Evolutionary conservation across 2,888 invertebrate species (phyloP), one percentile per base, ranked within the genome.

Genomic region (Abrostola tripartita): DNA sequence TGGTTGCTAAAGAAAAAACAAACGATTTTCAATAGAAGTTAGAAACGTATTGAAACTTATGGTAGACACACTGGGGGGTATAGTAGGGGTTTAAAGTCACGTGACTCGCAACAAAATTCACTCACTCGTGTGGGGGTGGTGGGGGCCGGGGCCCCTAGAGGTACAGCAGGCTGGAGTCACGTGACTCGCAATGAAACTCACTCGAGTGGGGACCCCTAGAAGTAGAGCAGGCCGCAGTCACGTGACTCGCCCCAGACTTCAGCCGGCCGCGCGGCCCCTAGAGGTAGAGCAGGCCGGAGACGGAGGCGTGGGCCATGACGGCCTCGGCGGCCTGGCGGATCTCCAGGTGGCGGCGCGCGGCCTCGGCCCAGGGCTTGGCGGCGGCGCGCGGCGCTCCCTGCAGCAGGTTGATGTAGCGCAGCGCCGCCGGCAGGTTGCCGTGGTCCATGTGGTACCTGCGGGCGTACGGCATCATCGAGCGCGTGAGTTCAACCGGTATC

Each of bases 241-340:
- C n/a, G n/a, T n/a, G n/a, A n/a, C n/a, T n/a, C n/a, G n/a, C n/a
- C n/a, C n/a, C n/a, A n/a, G n/a, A n/a, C n/a, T n/a, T n/a, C n/a
- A n/a, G n/a, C n/a, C n/a, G n/a, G n/a, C n/a, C n/a, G n/a, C n/a
- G n/a, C n/a, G n/a, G n/a, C n/a, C n/a, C 52, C 54, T 90, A 92
- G 36, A 90, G 72, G 71, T 93, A 90, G 0, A 93, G 81, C 10
- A 97, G 92, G 50, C 97, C 97, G 78, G 96, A 96, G 5, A 98
- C 97, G 35, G 98, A 97, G 6, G 99, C 98, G 91, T 98, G 98
- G 0, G 99, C 98, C 95, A 99, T 96, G 60, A 99, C 95, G 0
- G 98, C 97, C 84, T 98, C 97, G 37, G 99, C 98, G 44, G 98
- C 98, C 91, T 98, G 98, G 84, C 97, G 96, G 6, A 98, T 97